Conservation (phyloP, 2,797 vertebrate species). For the Cryptoprocta ferox region DNA sequence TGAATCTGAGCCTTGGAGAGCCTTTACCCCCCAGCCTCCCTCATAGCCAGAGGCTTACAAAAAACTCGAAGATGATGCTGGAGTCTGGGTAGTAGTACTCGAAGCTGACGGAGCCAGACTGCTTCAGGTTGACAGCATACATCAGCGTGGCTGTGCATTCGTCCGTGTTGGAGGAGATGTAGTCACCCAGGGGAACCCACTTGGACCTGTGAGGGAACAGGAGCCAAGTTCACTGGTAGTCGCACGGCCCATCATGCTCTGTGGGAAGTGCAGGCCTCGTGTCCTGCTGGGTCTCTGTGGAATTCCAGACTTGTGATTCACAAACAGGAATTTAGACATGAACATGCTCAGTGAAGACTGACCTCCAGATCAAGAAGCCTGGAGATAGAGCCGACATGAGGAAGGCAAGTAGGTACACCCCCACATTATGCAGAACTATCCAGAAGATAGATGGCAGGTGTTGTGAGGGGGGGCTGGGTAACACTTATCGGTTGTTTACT, state of each 20-base stretch:
- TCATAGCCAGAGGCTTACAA: slow-evolving; percentile 87
- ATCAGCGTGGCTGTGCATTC: slow-evolving; percentile 96
- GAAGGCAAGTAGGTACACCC: neutral
- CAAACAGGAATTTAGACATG: neutral
- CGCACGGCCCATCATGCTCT: neutral
- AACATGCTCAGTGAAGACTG: neutral
- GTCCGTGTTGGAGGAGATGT: slow-evolving; percentile 94
- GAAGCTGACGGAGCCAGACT: slow-evolving; percentile 92
- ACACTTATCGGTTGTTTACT: neutral
- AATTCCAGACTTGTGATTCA: neutral
- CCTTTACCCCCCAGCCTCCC: neutral
- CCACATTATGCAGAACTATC: neutral
- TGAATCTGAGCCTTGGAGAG: neutral
- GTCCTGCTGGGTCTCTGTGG: neutral
- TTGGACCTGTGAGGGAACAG: slow-evolving; percentile 89
- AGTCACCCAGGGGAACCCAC: slow-evolving; percentile 93
- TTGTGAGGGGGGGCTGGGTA: neutral
- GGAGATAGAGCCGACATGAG: neutral
- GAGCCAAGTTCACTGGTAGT: neutral
- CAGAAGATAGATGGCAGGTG: neutral
- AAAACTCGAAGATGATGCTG: slow-evolving; percentile 97
- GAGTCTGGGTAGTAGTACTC: slow-evolving; percentile 96
- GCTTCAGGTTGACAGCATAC: slow-evolving; percentile 95
- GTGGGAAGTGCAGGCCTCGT: neutral
- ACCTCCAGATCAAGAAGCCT: neutral